Base-by-base conservation (phyloP, 2,888 invertebrate species). In the Didymodactylos carnosus region DNA sequence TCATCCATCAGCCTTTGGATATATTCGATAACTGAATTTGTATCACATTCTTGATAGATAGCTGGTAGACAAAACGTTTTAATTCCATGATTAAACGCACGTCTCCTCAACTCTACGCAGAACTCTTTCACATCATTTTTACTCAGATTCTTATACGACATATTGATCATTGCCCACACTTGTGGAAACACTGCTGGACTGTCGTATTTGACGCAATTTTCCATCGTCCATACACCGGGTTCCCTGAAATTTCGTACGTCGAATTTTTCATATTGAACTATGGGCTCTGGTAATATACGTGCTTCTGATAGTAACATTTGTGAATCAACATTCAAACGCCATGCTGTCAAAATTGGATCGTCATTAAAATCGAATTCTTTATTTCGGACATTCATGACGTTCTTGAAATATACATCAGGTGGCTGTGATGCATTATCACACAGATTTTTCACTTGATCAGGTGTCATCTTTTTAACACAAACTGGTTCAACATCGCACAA, bases 341-440 rank as follows among this genome's bases (percentile, higher is more conserved):
- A 74, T 46, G 71, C 71, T 16, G 25, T 41, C 0, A 74, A 19
- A 71, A 74, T 39, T 19, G 74, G 74, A 46, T 74, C 74, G 27
- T 71, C 14, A 10, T 74, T 49, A 35, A 74, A 51, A n/a, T n/a
- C n/a, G 29, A 35, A 35, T 10, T 62, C 19, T 35, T 29, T 62
- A n/a, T n/a, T n/a, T 16, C 62, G 62, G 16, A 74, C 62, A 19
- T 29, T 23, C 1, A 25, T 69, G 43, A 71, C 71, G 11, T 53
- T 25, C 19, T 74, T 1, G 35, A 1, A 16, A n/a, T 62, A 62
- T 2, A 35, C 27, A 7, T 14, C 8, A 1, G 74, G 53, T 7
- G 19, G 14, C 11, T 71, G 16, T 1, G 74, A 71, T 14, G 74
- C 35, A 16, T 25, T 40, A 25, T 11, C 16, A 39, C 71, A 71